These are phyloP conservation scores for Nettapus auritus DNA, from an alignment of 2,113 vertebrate species.

Conservation along the genomic window DNA sequence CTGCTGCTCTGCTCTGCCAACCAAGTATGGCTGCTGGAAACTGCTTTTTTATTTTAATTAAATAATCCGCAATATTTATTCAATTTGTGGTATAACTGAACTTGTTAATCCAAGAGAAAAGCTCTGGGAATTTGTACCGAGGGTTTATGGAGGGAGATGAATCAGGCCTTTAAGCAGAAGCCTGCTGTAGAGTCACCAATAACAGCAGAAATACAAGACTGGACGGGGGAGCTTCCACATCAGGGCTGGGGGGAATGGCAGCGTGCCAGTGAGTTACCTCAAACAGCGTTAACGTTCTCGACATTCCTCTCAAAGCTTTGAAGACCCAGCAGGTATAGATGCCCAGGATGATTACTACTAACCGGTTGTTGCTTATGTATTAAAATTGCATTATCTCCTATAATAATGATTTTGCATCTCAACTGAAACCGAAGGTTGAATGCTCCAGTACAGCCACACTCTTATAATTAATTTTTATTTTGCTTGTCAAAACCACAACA, in stretches of 20 bases:
- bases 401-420: not conserved
- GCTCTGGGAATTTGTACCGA: not conserved
- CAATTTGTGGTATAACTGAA: not conserved
- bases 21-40: not conserved
- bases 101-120: conserved; percentile 15
- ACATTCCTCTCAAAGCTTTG: not conserved
- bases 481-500: not conserved
- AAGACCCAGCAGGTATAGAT: not conserved
- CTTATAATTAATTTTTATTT: not conserved
- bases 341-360: not conserved
- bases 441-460: not conserved
- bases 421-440: not conserved
- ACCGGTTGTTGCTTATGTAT: not conserved
- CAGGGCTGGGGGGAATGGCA: not conserved
- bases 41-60: not conserved
- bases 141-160: not conserved
- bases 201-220: not conserved
- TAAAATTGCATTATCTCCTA: not conserved
- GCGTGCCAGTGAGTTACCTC: not conserved
- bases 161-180: not conserved
- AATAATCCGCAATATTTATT: not conserved
- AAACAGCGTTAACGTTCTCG: not conserved
- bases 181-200: not conserved
- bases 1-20: not conserved
- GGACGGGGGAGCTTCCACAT: not conserved